phyloP scores from a whole-genome alignment of 2,797 vertebrate genomes.

The Sebastolobus alascanus region DNA sequence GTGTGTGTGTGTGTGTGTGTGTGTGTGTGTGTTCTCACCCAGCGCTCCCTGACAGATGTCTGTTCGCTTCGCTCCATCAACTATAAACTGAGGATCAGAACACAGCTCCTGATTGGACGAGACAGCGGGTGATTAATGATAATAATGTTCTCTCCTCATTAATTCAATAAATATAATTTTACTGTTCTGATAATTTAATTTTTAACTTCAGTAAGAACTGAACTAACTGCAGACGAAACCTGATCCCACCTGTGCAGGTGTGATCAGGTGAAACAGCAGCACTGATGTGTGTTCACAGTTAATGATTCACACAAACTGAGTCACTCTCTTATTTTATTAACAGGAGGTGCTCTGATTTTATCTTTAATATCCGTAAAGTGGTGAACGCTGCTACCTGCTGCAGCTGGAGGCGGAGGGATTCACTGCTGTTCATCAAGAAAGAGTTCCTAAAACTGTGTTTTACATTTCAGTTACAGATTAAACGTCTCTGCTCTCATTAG shows the following conservation, averaged over 20 bases:
- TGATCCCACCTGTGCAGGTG: too few species aligned
- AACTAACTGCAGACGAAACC: too few species aligned
- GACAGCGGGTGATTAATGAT: neutral
- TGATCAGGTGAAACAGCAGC: too few species aligned
- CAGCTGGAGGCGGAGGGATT: neutral
- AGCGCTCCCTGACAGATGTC: constrained; percentile 93
- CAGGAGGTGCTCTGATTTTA: neutral
- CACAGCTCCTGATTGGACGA: constrained; percentile 87
- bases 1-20: neutral
- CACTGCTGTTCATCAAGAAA: neutral
- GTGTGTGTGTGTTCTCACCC: constrained; percentile 79
- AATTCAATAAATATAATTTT: too few species aligned
- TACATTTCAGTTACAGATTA: too few species aligned
- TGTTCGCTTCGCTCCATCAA: constrained; percentile 87
- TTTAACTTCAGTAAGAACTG: too few species aligned
- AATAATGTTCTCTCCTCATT: neutral
- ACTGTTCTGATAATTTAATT: too few species aligned
- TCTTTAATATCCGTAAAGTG: neutral
- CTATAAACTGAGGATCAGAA: constrained; percentile 87
- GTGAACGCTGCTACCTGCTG: neutral
- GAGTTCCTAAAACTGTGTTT: neutral
- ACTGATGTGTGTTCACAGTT: neutral
- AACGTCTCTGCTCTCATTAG: too few species aligned
- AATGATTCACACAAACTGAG: neutral
- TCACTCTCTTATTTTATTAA: neutral